phyloP scores from a whole-genome alignment of 2,797 vertebrate species.

The Fratercula arctica region DNA sequence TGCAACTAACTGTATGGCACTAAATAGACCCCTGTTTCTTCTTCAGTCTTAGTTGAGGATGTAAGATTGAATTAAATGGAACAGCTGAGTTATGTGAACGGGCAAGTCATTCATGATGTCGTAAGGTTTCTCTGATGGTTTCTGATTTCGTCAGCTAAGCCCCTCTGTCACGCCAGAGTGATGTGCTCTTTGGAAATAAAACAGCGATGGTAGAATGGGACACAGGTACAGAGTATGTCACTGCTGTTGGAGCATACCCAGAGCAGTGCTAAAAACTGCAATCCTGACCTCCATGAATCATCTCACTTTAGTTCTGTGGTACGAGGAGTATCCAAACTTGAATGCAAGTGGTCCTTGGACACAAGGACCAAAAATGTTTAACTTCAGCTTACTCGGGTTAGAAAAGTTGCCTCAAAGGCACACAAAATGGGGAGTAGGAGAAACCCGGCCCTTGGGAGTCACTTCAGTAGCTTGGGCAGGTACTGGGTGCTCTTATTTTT shows the following conservation, averaged over 20 bases:
- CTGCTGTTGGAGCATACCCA: not conserved
- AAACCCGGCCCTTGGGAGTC: not conserved
- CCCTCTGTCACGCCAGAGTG: not conserved
- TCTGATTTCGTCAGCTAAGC: not conserved
- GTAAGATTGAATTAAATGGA: not conserved
- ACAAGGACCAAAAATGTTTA: not conserved
- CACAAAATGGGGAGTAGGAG: not conserved
- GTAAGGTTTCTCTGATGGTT: not conserved
- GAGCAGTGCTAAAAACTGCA: not conserved
- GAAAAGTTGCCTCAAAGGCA: not conserved
- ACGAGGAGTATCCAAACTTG: not conserved
- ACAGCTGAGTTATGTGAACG: not conserved
- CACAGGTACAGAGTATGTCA: not conserved
- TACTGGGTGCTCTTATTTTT: not conserved
- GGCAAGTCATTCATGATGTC: not conserved
- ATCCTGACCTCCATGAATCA: not conserved
- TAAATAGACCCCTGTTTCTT: not conserved
- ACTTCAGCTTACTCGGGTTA: not conserved
- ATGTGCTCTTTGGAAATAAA: not conserved
- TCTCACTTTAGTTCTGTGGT: not conserved
- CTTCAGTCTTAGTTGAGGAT: not conserved
- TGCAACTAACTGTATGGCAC: rapidly evolving
- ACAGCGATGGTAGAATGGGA: not conserved
- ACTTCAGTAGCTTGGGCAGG: not conserved
- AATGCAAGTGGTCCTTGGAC: not conserved